Evolutionary conservation across 2,113 vertebrate genomes (phyloP), one percentile per base, ranked within the genome.

Genomic region (Otis tarda): DNA sequence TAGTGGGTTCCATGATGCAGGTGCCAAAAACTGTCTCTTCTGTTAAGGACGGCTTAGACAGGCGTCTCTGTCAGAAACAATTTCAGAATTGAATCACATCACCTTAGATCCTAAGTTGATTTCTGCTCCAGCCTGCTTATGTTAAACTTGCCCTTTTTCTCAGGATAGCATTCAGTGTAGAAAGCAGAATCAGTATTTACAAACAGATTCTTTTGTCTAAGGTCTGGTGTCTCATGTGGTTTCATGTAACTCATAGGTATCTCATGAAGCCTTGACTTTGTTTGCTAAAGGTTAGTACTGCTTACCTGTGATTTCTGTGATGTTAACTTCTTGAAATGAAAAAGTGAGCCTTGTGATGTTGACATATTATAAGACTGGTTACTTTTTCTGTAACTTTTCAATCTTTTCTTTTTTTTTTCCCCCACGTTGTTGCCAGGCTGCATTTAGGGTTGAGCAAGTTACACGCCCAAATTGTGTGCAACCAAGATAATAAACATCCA

Each of bases 221-320:
- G 52, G 81, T 79, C 49, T 56, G 39, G 18, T 87, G 59, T 80
- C 79, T 78, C 37, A 9, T 60, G 56, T 70, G 59, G 39, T 87
- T 93, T 96, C 82, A 89, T 33, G 20, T 78, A 96, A 77, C 52
- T 77, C 24, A 10, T 35, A 90, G 68, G 90, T 87, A 59, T 67
- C 83, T 52, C 16, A 2, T 91, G 87, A 83, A 79, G 33, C 78
- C 60, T 92, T 88, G 49, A 61, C 64, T 67, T 91, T 57, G 39
- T 92, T 97, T 96, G 86, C 95, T 85, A 37, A 67, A 96, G 92
- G 25, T 80, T 96, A 60, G 12, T 95, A 96, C 90, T 96, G 28
- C 37, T 87, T 56, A 87, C 47, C 30, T 89, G 86, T 89, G 83
- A 84, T 96, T 78, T 90, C 69, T 87, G 43, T 77, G n/a, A 31